Conservation (phyloP, 2,797 vertebrate species). For the Dromococcyx pavoninus region DNA sequence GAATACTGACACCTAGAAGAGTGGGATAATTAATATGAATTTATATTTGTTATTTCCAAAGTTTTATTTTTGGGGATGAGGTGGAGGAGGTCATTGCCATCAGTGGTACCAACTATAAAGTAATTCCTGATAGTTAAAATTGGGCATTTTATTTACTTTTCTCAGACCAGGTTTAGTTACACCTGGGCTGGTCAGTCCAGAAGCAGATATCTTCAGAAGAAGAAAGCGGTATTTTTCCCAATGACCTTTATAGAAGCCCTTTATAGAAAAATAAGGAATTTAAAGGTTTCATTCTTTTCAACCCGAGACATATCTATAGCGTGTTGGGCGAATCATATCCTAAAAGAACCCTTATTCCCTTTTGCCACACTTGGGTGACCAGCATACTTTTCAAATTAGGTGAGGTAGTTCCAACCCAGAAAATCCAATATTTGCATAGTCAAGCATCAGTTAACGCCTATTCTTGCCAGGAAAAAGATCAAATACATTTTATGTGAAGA, state of each 20-base stretch:
- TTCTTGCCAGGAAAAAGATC: neutral
- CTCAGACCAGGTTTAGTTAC: neutral
- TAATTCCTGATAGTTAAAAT: neutral
- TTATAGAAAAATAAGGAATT: neutral
- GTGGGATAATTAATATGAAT: neutral
- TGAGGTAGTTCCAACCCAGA: neutral
- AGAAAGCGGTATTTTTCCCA: neutral
- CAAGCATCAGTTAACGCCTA: neutral
- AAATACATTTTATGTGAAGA: neutral
- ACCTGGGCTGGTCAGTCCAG: neutral
- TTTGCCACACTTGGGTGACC: neutral
- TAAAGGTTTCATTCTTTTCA: neutral
- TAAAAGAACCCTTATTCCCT: neutral
- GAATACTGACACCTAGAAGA: neutral
- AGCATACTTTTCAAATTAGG: neutral
- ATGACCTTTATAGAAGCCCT: neutral
- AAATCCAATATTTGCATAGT: neutral
- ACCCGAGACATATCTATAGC: neutral
- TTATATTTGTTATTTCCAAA: neutral
- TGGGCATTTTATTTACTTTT: neutral
- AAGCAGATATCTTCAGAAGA: neutral
- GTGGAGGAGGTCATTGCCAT: fast-evolving
- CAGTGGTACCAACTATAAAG: neutral
- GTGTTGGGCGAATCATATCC: neutral
- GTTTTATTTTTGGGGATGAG: fast-evolving